Conservation (phyloP, 2,797 vertebrate species). For the Peromyscus eremicus region DNA sequence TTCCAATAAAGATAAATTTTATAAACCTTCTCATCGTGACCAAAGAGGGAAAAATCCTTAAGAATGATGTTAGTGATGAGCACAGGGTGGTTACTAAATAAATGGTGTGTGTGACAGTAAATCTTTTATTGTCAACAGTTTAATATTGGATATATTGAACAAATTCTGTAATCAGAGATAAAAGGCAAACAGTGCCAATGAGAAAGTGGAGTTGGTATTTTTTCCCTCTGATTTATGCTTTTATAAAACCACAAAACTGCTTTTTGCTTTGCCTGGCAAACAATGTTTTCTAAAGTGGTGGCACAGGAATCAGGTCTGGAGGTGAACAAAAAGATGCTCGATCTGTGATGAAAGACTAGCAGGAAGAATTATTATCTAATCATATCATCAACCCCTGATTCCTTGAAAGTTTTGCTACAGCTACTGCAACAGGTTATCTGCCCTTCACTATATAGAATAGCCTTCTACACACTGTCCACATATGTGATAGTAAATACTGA, state of each 20-base stretch:
- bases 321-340: neutral
- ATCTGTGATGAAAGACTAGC: neutral
- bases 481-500: too few species aligned
- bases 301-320: neutral
- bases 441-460: neutral
- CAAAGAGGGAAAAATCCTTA: neutral
- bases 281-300: neutral
- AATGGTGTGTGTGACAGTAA: neutral
- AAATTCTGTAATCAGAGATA: neutral
- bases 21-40: slow-evolving; percentile 32
- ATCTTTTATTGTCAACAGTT: slow-evolving; percentile 10
- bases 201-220: neutral
- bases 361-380: neutral
- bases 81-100: slow-evolving; percentile 55
- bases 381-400: neutral
- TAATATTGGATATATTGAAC: neutral
- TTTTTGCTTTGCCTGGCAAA: slow-evolving; percentile 1
- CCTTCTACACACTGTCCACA: neutral
- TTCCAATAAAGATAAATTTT: slow-evolving; percentile 70
- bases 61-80: neutral
- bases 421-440: neutral
- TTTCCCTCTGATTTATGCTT: neutral
- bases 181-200: neutral
- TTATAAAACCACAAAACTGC: neutral
- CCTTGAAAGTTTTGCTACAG: neutral